These are phyloP conservation scores for Phaonia tiefii DNA, from an alignment of 2,888 invertebrate species.

Conservation along the genomic window DNA sequence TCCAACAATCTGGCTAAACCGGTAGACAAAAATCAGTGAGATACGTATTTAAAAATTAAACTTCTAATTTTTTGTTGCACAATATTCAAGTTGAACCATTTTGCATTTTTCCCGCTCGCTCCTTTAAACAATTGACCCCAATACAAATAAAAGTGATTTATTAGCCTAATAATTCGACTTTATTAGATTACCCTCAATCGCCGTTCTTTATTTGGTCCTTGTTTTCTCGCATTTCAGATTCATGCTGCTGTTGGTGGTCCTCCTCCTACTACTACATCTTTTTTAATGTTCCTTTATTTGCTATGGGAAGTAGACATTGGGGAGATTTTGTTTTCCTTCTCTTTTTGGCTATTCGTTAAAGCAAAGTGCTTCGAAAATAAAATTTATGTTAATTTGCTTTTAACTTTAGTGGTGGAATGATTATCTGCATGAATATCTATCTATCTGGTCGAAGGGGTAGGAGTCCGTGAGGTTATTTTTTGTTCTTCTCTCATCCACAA, in stretches of 20 bases:
- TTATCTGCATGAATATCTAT: slow-evolving; percentile 46
- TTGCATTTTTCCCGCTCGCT: slow-evolving; percentile 13
- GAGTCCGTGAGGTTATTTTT: slow-evolving; percentile 47
- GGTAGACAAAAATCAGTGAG: too few relatives aligned
- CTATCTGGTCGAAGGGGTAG: too few relatives aligned
- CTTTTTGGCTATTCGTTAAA: slow-evolving; percentile 42
- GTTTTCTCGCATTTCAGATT: slow-evolving; percentile 54
- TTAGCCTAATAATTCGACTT: slow-evolving; percentile 61
- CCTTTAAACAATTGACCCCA: slow-evolving; percentile 34
- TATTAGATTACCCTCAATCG: slow-evolving; percentile 58
- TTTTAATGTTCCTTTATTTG: slow-evolving; percentile 49
- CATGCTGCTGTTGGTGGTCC: background rate
- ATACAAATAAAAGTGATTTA: slow-evolving; percentile 56
- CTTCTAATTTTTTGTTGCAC: background rate
- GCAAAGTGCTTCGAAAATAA: slow-evolving; percentile 68
- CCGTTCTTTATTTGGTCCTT: slow-evolving; percentile 42
- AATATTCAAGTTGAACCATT: slow-evolving; percentile 1
- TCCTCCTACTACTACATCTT: slow-evolving; percentile 1
- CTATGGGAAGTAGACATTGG: slow-evolving; percentile 35
- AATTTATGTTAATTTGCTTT: slow-evolving; percentile 78
- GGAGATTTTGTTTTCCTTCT: background rate
- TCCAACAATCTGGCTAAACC: too few relatives aligned
- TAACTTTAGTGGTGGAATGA: slow-evolving; percentile 69
- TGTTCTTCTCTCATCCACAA: slow-evolving; percentile 27
- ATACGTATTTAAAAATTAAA: too few relatives aligned